These are phyloP conservation scores for Danio albolineatus DNA, from an alignment of 2,797 vertebrate species.

Conservation along the genomic window DNA sequence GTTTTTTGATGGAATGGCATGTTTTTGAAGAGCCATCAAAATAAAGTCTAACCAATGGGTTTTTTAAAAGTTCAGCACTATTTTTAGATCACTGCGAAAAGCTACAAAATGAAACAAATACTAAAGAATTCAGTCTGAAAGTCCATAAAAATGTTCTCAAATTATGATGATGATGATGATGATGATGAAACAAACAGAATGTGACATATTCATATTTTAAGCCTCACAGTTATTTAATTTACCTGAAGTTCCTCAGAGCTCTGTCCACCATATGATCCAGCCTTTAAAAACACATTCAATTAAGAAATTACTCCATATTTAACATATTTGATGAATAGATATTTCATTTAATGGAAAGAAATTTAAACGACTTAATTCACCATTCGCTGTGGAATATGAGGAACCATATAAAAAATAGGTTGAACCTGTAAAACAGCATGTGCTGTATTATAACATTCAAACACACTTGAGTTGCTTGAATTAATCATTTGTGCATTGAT, in stretches of 20 bases:
- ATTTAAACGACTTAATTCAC: background rate
- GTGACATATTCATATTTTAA: background rate
- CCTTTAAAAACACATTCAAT: slow-evolving; percentile 4
- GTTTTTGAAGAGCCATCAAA: too few relatives aligned
- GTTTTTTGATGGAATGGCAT: too few relatives aligned
- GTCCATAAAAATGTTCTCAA: too few relatives aligned
- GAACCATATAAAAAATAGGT: slow-evolving; percentile 11
- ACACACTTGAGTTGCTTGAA: background rate
- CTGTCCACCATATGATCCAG: slow-evolving; percentile 14
- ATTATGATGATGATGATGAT: too few relatives aligned
- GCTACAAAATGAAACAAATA: too few relatives aligned
- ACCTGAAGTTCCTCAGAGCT: slow-evolving; percentile 21
- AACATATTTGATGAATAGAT: background rate
- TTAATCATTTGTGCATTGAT: background rate
- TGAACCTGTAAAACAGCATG: slow-evolving; percentile 1
- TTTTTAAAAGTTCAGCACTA: too few relatives aligned
- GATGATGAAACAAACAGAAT: too few relatives aligned
- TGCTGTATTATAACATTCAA: background rate
- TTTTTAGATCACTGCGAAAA: too few relatives aligned
- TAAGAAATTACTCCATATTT: background rate
- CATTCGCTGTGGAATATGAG: background rate
- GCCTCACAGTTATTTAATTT: background rate
- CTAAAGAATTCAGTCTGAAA: too few relatives aligned
- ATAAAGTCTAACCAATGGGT: too few relatives aligned
- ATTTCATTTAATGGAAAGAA: background rate